Evolutionary conservation across 2,888 invertebrate species (phyloP).

Genomic region (Polymixis lichenea): DNA sequence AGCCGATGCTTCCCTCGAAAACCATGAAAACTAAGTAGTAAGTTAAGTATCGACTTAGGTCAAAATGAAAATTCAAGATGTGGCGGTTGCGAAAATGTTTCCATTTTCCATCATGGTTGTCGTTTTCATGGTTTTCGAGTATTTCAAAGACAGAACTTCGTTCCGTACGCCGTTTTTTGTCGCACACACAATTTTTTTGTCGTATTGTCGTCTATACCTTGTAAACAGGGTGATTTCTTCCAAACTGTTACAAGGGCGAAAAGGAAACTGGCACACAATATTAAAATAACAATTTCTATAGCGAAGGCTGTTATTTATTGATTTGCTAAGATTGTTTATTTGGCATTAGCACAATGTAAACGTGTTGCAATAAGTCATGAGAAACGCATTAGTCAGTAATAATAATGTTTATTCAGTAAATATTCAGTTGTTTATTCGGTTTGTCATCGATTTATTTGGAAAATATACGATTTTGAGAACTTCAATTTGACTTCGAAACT

Average conservation of each 20-base stretch:
- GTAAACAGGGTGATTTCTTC: constrained; percentile 7
- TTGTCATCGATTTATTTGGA: constrained; percentile 22
- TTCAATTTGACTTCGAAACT: constrained; percentile 4
- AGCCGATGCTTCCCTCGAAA: too few relatives aligned
- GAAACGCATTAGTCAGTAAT: constrained; percentile 34
- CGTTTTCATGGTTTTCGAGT: too few relatives aligned
- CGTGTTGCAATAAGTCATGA: constrained; percentile 47
- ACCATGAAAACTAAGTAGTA: too few relatives aligned
- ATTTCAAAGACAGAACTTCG: too few relatives aligned
- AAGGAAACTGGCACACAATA: constrained; percentile 30
- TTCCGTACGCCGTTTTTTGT: too few relatives aligned
- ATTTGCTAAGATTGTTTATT: constrained; percentile 24
- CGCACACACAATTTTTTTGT: neutral
- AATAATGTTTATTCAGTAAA: constrained; percentile 27
- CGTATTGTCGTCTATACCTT: neutral
- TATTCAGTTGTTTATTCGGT: constrained; percentile 6
- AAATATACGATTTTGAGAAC: neutral
- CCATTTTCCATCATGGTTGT: too few relatives aligned
- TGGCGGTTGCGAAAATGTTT: too few relatives aligned
- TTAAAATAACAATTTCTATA: constrained; percentile 33
- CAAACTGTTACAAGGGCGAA: constrained; percentile 56
- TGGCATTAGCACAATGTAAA: constrained; percentile 20
- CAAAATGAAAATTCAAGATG: too few relatives aligned
- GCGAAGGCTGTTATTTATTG: constrained; percentile 41
- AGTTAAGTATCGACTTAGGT: too few relatives aligned